Evolutionary conservation across 2,797 vertebrate genomes (phyloP).

Genomic region (Tiaroga cobitis): DNA sequence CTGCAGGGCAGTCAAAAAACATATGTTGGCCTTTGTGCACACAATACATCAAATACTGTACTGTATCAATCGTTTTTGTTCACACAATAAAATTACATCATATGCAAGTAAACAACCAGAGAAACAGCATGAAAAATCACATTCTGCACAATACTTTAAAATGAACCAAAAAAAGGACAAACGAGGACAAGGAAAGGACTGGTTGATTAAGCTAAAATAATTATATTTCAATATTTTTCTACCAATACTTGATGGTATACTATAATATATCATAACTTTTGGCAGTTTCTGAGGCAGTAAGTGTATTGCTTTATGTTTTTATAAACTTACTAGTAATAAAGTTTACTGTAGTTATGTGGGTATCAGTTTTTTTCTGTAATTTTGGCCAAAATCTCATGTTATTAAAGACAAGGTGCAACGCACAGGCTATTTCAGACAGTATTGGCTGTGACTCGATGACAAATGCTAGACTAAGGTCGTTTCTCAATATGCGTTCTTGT

Average conservation of each 20-base stretch:
- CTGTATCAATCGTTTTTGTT: not conserved
- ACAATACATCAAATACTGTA: not conserved
- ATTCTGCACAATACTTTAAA: not conserved
- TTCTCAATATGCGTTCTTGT: no score
- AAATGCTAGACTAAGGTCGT: no score
- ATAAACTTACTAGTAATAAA: no score
- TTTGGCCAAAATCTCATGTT: no score
- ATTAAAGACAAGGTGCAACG: no score
- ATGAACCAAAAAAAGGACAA: not conserved
- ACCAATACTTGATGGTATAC: not conserved
- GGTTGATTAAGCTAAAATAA: not conserved
- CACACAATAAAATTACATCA: slow-evolving; percentile 9
- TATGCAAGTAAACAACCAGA: not conserved
- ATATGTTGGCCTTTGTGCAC: slow-evolving; percentile 3
- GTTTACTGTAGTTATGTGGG: no score
- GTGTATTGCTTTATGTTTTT: no score
- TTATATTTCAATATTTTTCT: not conserved
- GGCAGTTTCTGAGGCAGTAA: no score
- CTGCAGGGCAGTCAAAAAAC: not conserved
- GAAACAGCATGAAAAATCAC: not conserved
- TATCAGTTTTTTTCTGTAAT: no score
- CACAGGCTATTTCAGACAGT: no score
- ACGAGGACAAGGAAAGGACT: not conserved
- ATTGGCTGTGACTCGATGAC: no score
- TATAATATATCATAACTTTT: not conserved